Evolutionary conservation across 1,140 invertebrate genomes (phyloP), one percentile per base, ranked within the genome.

Genomic region (Catajapyx aquilonaris): DNA sequence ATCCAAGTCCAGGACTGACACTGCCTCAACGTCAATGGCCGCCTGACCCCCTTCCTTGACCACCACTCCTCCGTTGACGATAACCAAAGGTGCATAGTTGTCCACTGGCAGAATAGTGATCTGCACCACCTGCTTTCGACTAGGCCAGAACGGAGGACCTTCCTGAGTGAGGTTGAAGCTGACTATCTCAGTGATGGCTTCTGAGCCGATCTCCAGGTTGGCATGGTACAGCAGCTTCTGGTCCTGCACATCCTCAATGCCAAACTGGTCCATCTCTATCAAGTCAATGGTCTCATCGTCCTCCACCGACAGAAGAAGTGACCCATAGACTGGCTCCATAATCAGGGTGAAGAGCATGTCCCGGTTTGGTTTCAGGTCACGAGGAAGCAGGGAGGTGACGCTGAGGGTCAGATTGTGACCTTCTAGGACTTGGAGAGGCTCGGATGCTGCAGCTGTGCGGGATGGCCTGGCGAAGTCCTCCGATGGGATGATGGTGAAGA

Each of bases 401-500:
- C n/a, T n/a, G n/a, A n/a, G n/a, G n/a, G n/a, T n/a, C n/a, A n/a
- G n/a, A n/a, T n/a, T n/a, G n/a, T n/a, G n/a, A n/a, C n/a, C n/a
- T n/a, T n/a, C n/a, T n/a, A n/a, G n/a, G n/a, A n/a, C n/a, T n/a
- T n/a, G n/a, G n/a, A n/a, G n/a, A n/a, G n/a, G n/a, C n/a, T n/a
- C n/a, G n/a, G n/a, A n/a, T n/a, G n/a, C n/a, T n/a, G n/a, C n/a
- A n/a, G n/a, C n/a, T n/a, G n/a, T n/a, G n/a, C n/a, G n/a, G n/a
- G n/a, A n/a, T n/a, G n/a, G n/a, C n/a, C n/a, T n/a, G n/a, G n/a
- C n/a, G n/a, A n/a, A n/a, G n/a, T n/a, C n/a, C n/a, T n/a, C n/a
- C n/a, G 15, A 11, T 11, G 35, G 35, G 10, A 20, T 18, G 23
- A 36, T 22, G n/a, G 23, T 22, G 10, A 36, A 36, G 7, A 36